These are phyloP conservation scores for Nomia melanderi DNA, from an alignment of 1,140 invertebrate species.

Conservation along the genomic window DNA sequence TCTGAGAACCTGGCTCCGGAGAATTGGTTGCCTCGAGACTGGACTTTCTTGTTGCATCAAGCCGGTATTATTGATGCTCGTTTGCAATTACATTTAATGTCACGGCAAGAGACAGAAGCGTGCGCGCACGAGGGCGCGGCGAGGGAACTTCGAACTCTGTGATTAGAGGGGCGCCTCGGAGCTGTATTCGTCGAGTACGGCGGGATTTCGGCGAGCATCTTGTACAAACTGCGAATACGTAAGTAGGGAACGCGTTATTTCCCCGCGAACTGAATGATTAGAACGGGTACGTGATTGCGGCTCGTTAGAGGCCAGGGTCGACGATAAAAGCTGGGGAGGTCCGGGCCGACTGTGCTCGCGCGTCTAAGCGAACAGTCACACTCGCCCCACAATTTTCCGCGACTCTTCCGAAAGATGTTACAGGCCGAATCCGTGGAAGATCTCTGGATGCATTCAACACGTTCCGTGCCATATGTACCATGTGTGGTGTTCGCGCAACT, in stretches of 20 bases:
- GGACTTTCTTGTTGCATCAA: slow-evolving; percentile 9
- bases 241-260: slow-evolving; percentile 31
- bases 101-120: background rate
- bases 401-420: background rate
- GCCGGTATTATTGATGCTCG: slow-evolving; percentile 12
- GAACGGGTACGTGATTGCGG: slow-evolving; percentile 31
- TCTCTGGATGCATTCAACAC: background rate
- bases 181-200: background rate
- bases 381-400: background rate
- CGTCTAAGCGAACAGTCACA: background rate
- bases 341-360: background rate
- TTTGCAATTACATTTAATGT: slow-evolving; percentile 23
- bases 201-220: slow-evolving; percentile 2
- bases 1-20: background rate
- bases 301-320: no score
- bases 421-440: background rate
- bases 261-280: slow-evolving; percentile 29
- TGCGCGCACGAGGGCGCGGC: no score
- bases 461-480: no score
- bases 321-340: background rate
- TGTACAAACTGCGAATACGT: slow-evolving; percentile 37
- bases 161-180: slow-evolving; percentile 18
- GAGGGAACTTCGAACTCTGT: background rate
- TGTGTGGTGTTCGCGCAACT: no score
- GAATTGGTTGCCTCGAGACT: background rate